Conservation (phyloP, 2,113 vertebrate genomes). For the Lepus timidus region DNA sequence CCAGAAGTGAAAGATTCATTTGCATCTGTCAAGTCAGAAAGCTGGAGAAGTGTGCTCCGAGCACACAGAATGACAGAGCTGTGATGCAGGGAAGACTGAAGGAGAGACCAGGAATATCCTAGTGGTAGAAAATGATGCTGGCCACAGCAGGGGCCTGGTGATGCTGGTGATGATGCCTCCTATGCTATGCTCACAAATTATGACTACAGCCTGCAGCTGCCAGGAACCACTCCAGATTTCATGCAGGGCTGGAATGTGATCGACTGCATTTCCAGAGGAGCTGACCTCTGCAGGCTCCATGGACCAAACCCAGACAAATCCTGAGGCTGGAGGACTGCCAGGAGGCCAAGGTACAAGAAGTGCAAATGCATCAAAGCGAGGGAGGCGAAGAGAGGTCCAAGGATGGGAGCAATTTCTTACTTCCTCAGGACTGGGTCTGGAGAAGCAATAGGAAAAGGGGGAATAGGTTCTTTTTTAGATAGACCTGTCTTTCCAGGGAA, state of each 20-base stretch:
- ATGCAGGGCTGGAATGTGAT: not conserved
- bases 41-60: not conserved
- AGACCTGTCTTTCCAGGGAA: conserved; percentile 11
- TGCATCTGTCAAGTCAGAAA: not conserved
- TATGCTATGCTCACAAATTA: not conserved
- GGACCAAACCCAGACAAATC: not conserved
- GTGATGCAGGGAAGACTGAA: not conserved
- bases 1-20: not conserved
- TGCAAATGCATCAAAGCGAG: not conserved
- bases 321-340: not conserved
- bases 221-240: not conserved
- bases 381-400: not conserved
- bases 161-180: not conserved
- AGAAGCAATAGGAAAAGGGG: not conserved
- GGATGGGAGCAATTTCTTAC: not conserved
- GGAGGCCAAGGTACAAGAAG: too few relatives aligned
- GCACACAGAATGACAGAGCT: not conserved
- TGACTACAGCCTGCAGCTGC: not conserved
- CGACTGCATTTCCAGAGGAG: not conserved
- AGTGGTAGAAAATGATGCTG: not conserved
- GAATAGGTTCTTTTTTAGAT: not conserved
- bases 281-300: not conserved
- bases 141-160: not conserved
- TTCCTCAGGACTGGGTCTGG: not conserved
- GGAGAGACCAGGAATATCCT: not conserved